Percentiles rank a stretch among this genome's conserved stretches.
Conservation (phyloP, 2,797 vertebrate species). For the Mareca strepera region DNA sequence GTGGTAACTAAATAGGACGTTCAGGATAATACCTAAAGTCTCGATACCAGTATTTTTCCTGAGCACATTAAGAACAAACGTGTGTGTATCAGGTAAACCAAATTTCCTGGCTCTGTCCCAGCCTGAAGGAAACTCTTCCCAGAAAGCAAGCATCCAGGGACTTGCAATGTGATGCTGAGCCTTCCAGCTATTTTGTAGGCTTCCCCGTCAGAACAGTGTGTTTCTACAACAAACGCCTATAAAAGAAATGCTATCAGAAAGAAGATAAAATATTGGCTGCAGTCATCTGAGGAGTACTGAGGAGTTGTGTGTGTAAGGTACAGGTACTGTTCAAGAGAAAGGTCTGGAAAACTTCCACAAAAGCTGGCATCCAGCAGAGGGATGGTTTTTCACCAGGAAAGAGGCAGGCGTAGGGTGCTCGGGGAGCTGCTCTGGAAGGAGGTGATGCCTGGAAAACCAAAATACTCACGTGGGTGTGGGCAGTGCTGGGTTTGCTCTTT, state of each 20-base stretch:
- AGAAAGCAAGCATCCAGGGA: background rate
- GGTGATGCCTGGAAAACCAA: background rate
- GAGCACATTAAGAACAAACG: background rate
- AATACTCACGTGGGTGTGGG: background rate
- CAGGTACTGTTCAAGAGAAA: no score
- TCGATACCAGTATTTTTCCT: fast-evolving
- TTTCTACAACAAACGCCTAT: background rate
- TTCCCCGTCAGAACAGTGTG: background rate
- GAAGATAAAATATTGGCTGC: background rate
- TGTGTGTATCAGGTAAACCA: no score
- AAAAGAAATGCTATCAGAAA: background rate
- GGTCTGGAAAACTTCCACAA: fast-evolving
- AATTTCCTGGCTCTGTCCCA: background rate
- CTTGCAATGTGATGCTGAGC: background rate
- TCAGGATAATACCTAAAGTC: fast-evolving
- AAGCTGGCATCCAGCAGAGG: background rate
- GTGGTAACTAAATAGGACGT: background rate
- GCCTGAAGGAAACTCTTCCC: background rate
- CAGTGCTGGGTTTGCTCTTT: background rate
- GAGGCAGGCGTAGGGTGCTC: background rate
- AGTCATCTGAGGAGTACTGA: background rate
- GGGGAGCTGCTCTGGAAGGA: no score
- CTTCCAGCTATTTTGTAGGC: background rate
- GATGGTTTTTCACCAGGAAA: background rate
- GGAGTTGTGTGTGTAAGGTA: background rate